Evolutionary conservation across 1,140 invertebrate genomes (phyloP), one percentile per base, ranked within the genome.

Genomic region (Parapsyche elsis): DNA sequence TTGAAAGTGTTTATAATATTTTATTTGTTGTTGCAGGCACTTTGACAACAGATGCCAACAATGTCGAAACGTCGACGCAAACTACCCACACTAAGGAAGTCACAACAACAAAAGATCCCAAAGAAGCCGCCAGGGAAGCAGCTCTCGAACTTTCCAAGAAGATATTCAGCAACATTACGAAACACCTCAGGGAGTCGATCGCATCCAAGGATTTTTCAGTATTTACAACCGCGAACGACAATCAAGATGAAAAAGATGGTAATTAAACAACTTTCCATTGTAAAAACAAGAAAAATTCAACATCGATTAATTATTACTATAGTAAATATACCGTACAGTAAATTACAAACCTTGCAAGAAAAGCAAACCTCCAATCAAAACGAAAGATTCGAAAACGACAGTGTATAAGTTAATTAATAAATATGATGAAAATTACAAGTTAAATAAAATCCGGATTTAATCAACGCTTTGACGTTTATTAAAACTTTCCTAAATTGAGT

Each of bases 101-200:
- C 64, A 80, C 78, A 57, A 61, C 81, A 19, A 82, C 81, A 57
- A 77, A 81, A 38, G 82, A 83, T 64, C 82, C 82, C 4, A 79
- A 81, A 24, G 82, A 83, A 75, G 77, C 78, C 0, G 82, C 77
- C 12, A 61, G 80, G 26, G 73, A 86, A 76, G 88, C 88, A 81
- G 87, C 86, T 53, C 85, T 89, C 44, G 88, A 88, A 26, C 84
- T 89, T 79, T 89, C 88, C 81, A 87, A 87, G 79, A 88, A 89
- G 79, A 89, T 89, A 86, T 89, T 89, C 84, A 86, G 87, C 83
- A 89, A 89, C 81, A 88, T 89, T 85, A 88, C 87, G 46, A 89
- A 88, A 84, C 88, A 89, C 73, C 85, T 89, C 23, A 85, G 88
- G 24, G 87, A 89, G 83, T 89, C 86, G 79, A 88, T 89, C 83